Percentiles rank a stretch among this genome's conserved stretches.
Conservation (phyloP, 2,888 invertebrate genomes). For the Sesia bembeciformis region DNA sequence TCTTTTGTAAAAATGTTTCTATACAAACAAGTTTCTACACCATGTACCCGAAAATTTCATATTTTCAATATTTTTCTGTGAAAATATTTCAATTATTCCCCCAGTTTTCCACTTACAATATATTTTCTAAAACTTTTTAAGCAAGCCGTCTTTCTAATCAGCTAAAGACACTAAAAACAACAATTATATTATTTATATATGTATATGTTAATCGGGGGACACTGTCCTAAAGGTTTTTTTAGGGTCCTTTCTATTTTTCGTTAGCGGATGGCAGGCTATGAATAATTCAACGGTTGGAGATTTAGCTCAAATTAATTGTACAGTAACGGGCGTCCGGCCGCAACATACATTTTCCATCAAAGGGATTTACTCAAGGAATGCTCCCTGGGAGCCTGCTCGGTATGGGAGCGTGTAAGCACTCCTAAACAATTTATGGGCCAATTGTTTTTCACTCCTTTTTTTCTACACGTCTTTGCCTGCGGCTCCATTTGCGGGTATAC, state of each 20-base stretch:
- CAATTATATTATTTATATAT: too few relatives aligned
- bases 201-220: background rate
- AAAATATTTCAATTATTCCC: too few relatives aligned
- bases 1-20: too few relatives aligned
- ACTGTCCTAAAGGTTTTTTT: background rate
- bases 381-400: conserved; percentile 14
- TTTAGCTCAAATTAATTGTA: conserved; percentile 52
- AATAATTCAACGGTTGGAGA: conserved; percentile 28
- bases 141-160: too few relatives aligned
- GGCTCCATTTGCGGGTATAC: background rate
- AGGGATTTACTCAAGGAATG: conserved; percentile 31
- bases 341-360: conserved; percentile 61
- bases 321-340: conserved; percentile 34
- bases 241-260: conserved; percentile 6
- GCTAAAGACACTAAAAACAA: too few relatives aligned
- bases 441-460: background rate
- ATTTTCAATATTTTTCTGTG: too few relatives aligned
- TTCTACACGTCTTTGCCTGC: background rate
- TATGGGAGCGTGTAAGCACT: background rate
- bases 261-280: conserved; percentile 11
- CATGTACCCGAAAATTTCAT: too few relatives aligned
- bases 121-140: too few relatives aligned
- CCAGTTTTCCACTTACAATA: too few relatives aligned
- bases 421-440: conserved; percentile 2
- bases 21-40: too few relatives aligned